A percentile compares a stretch with the other conserved stretches of the same genome.
phyloP scores from a whole-genome alignment of 2,113 vertebrate genomes.

The Chloroceryle aenea region DNA sequence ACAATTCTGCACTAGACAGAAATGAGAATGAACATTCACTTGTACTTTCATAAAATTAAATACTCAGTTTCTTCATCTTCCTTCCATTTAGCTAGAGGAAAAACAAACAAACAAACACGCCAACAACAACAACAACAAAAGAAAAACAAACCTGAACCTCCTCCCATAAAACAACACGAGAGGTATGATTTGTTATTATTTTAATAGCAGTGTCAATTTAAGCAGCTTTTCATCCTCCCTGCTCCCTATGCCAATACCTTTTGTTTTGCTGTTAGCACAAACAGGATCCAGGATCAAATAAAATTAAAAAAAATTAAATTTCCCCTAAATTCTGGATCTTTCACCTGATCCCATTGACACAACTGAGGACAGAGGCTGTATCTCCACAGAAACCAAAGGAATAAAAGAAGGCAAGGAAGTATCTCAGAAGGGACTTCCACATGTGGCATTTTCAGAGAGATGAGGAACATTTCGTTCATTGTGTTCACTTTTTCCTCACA shows the following conservation, averaged over 20 bases:
- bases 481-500: not conserved
- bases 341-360: not conserved
- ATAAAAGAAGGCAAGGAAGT: not conserved
- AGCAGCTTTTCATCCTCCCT: not conserved
- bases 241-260: not conserved
- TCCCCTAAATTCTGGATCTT: not conserved
- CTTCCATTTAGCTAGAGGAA: not conserved
- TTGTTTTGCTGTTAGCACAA: not conserved
- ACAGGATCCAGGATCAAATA: not conserved
- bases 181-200: not conserved
- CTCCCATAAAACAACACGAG: not conserved
- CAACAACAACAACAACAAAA: no score
- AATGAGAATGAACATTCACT: not conserved
- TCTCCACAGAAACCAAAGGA: not conserved
- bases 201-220: not conserved
- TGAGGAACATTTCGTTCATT: rapidly evolving
- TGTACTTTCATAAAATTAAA: not conserved
- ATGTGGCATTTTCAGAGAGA: not conserved
- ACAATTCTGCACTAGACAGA: not conserved
- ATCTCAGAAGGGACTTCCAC: not conserved
- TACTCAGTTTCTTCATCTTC: not conserved
- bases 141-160: not conserved
- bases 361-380: not conserved
- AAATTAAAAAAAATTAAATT: not conserved
- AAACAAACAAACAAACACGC: not conserved